Evolutionary conservation across 2,113 vertebrate species (phyloP), one percentile per base, ranked within the genome.

Genomic region (Electrona antarctica): DNA sequence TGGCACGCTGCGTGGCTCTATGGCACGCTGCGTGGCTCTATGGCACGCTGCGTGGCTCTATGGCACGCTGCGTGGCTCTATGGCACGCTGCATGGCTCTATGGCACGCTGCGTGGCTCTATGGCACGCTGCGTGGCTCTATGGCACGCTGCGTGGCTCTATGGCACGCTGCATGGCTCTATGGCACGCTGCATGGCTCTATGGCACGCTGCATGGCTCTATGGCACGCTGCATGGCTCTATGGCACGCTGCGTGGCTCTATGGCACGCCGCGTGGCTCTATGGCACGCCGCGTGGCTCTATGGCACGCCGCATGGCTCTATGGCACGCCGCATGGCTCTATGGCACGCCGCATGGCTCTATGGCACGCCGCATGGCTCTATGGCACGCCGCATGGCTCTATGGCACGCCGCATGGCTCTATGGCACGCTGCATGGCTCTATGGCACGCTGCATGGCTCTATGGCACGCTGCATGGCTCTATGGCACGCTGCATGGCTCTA

Each of bases 71-170:
- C n/a, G n/a, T n/a, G n/a, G n/a, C n/a, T n/a, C n/a, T n/a, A n/a
- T 59, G 64, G 65, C 79, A 67, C 81, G 64, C 63, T 51, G 64
- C 59, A 52, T 54, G 75, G 80, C 79, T 86, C n/a, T n/a, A n/a
- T 59, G 64, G 65, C 79, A 67, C 81, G 64, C 63, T 51, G 64
- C 59, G 49, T 54, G 75, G 80, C 79, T 86, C n/a, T n/a, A n/a
- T 59, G 64, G 65, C 79, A 67, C 81, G 64, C 63, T 51, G 64
- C 59, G 49, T 54, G 75, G 80, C 79, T 86, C n/a, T n/a, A n/a
- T n/a, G n/a, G n/a, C n/a, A n/a, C n/a, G n/a, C n/a, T n/a, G n/a
- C n/a, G n/a, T n/a, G n/a, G n/a, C n/a, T n/a, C n/a, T n/a, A n/a
- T 59, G 64, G 65, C 79, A 67, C 81, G 64, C 63, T 51, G 64